Evolutionary conservation across 2,113 vertebrate species (phyloP).

Genomic region (Muntiacus reevesi): DNA sequence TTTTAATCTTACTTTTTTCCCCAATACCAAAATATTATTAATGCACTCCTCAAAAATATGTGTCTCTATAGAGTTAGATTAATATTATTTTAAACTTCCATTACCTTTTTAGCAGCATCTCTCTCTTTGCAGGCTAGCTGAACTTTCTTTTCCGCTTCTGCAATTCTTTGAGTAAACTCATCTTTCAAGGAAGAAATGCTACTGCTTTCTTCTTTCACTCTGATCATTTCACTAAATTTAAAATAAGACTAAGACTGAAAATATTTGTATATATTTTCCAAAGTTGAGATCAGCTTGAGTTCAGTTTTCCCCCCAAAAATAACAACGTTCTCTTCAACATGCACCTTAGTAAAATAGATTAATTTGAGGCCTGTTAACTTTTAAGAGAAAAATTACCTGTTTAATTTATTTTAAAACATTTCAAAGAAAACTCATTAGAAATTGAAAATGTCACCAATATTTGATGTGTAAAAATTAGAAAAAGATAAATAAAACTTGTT

Average conservation of each 20-base stretch:
- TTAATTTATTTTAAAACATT: neutral
- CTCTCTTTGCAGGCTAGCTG: constrained; percentile 97
- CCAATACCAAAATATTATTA: neutral
- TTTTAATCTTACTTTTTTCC: neutral
- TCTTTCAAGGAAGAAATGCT: constrained; percentile 93
- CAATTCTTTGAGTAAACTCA: constrained; percentile 97
- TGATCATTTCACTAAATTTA: constrained; percentile 90
- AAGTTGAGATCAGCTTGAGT: constrained; percentile 35
- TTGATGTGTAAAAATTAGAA: constrained; percentile 18
- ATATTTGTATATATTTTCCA: constrained; percentile 33
- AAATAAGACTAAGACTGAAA: constrained; percentile 60
- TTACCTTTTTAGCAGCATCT: constrained; percentile 96
- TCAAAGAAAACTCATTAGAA: constrained; percentile 18
- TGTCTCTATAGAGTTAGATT: neutral
- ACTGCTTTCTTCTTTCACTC: constrained; percentile 93
- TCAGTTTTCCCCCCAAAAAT: neutral
- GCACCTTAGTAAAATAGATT: neutral
- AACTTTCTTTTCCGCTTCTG: constrained; percentile 95
- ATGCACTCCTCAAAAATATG: neutral
- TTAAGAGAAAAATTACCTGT: constrained; percentile 36
- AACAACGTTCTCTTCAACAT: neutral
- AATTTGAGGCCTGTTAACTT: neutral
- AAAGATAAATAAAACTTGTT: neutral
- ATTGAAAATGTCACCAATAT: constrained; percentile 22
- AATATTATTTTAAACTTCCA: neutral